Percentiles rank a stretch among this genome's conserved stretches.
These are phyloP conservation scores for Himalopsyche anomala DNA, from an alignment of 2,888 invertebrate species.

Conservation along the genomic window DNA sequence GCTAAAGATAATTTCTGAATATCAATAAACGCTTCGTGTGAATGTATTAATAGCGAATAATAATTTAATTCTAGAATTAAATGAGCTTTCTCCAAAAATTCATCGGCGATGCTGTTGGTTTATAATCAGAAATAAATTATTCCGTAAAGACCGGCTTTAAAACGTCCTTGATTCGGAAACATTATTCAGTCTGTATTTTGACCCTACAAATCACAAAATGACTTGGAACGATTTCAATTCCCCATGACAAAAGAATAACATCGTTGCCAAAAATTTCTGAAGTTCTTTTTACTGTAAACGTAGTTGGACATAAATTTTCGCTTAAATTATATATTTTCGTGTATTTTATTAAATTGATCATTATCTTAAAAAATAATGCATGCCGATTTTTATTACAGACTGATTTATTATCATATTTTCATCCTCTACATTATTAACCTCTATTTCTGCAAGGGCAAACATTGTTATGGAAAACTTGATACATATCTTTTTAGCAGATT, in stretches of 20 bases:
- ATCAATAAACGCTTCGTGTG: no score
- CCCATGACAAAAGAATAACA: slow-evolving; percentile 18
- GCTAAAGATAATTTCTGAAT: no score
- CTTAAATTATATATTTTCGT: neutral
- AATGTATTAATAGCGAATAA: no score
- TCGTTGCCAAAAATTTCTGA: slow-evolving; percentile 47
- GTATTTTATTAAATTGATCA: neutral
- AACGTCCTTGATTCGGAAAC: slow-evolving; percentile 14
- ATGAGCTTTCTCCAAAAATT: no score
- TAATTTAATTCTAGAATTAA: no score
- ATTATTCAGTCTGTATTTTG: neutral
- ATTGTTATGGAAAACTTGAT: neutral
- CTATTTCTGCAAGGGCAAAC: slow-evolving; percentile 14
- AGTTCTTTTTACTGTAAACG: slow-evolving; percentile 9
- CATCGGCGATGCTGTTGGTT: no score
- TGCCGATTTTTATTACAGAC: neutral
- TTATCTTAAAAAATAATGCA: slow-evolving; percentile 2
- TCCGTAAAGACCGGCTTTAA: neutral
- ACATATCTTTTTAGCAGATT: no score
- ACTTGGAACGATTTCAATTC: slow-evolving; percentile 49
- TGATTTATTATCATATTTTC: slow-evolving; percentile 17
- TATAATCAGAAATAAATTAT: neutral
- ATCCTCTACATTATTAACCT: neutral
- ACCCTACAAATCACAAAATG: slow-evolving; percentile 35
- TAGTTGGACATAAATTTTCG: neutral